Conservation (phyloP, 2,888 invertebrate genomes). For the Terebella lapidaria region DNA sequence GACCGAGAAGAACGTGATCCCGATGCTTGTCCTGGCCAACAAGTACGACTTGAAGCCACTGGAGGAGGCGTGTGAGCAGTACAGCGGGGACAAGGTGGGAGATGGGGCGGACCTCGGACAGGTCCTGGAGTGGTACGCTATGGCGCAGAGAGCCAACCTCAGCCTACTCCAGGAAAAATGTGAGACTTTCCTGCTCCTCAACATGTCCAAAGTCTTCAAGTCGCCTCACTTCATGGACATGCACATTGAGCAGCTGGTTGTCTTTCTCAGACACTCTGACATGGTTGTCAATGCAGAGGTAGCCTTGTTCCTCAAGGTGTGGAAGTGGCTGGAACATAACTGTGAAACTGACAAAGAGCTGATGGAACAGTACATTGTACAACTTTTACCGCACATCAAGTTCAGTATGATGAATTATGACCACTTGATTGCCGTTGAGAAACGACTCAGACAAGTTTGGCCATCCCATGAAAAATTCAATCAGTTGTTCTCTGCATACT, state of each 20-base stretch:
- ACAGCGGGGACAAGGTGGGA: slow-evolving; percentile 2
- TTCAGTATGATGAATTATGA: slow-evolving; percentile 11
- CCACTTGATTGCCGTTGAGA: slow-evolving; percentile 7
- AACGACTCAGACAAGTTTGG: slow-evolving; percentile 2
- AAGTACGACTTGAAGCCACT: slow-evolving; percentile 10
- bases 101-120: slow-evolving; percentile 2
- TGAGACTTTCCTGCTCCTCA: slow-evolving; percentile 8
- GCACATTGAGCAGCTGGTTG: not conserved
- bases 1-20: slow-evolving; percentile 5
- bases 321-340: slow-evolving; percentile 8
- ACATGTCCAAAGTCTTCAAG: slow-evolving; percentile 6
- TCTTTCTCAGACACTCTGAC: slow-evolving; percentile 3
- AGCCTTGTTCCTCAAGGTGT: slow-evolving; percentile 2
- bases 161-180: slow-evolving; percentile 1
- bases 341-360: not conserved
- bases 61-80: slow-evolving; percentile 12
- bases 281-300: slow-evolving; percentile 11
- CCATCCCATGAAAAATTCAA: not conserved
- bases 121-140: slow-evolving; percentile 7
- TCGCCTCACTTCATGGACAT: slow-evolving; percentile 4
- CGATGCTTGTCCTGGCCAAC: slow-evolving; percentile 10
- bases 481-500: not conserved
- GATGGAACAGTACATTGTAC: not conserved
- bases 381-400: slow-evolving; percentile 7
- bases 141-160: slow-evolving; percentile 3